A percentile compares a stretch with the other conserved stretches of the same genome.
Conservation (phyloP, 2,888 invertebrate species). For the Ecliptopera silaceata region DNA sequence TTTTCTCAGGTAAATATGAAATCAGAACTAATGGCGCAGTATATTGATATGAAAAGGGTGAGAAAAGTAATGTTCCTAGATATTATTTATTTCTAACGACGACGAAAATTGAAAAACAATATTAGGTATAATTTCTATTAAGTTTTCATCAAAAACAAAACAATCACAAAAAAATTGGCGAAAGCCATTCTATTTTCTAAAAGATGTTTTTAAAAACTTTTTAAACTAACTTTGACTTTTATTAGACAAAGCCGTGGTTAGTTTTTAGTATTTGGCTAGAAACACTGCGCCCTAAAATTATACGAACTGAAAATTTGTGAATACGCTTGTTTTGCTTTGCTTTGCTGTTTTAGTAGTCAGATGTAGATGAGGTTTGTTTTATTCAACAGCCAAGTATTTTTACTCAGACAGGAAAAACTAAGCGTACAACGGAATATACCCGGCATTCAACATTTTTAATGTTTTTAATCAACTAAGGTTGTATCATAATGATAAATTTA, state of each 20-base stretch:
- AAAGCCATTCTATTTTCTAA: not conserved
- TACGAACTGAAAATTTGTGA: constrained; percentile 34
- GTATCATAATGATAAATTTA: too few relatives aligned
- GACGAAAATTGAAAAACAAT: too few relatives aligned
- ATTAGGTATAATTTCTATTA: too few relatives aligned
- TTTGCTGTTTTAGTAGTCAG: constrained; percentile 1
- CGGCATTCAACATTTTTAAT: too few relatives aligned
- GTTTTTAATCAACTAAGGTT: too few relatives aligned
- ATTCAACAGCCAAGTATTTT: not conserved
- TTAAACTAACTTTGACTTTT: constrained; percentile 33
- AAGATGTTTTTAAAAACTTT: constrained; percentile 26
- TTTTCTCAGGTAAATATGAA: too few relatives aligned
- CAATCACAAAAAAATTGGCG: constrained; percentile 2
- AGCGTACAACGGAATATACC: too few relatives aligned
- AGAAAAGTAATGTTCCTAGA: constrained; percentile 5
- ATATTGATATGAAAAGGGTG: too few relatives aligned
- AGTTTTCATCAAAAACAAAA: constrained; percentile 4
- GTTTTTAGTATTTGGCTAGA: constrained; percentile 40
- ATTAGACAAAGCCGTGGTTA: constrained; percentile 39
- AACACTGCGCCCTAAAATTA: constrained; percentile 38
- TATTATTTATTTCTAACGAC: too few relatives aligned
- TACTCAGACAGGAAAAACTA: not conserved
- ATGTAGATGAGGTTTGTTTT: constrained; percentile 10
- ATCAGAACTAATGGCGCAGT: too few relatives aligned
- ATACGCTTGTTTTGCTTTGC: constrained; percentile 12